Evolutionary conservation across 2,888 invertebrate species (phyloP).

Genomic region (Meteorus colon): DNA sequence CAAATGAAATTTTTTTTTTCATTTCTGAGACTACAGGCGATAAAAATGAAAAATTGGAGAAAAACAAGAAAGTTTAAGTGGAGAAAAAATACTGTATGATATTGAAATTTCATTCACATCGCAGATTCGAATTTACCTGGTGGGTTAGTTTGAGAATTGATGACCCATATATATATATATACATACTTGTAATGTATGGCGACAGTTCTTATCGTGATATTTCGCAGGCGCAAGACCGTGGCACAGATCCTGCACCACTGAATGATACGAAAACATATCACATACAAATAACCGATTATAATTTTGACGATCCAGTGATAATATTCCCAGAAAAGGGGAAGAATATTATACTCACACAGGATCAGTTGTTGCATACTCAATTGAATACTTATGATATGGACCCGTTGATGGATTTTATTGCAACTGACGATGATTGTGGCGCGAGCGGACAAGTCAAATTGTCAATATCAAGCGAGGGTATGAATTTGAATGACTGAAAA

Average conservation of each 20-base stretch:
- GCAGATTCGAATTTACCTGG: too few relatives aligned
- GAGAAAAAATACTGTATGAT: too few relatives aligned
- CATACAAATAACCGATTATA: constrained; percentile 76
- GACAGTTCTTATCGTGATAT: constrained; percentile 21
- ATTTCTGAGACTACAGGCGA: too few relatives aligned
- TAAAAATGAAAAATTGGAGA: too few relatives aligned
- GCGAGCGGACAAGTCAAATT: constrained; percentile 76
- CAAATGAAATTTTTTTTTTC: too few relatives aligned
- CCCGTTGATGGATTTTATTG: constrained; percentile 73
- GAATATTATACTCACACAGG: constrained; percentile 51
- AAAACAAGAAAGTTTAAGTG: too few relatives aligned
- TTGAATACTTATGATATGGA: constrained; percentile 68
- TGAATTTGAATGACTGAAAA: constrained; percentile 16
- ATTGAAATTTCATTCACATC: too few relatives aligned
- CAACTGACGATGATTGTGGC: constrained; percentile 77
- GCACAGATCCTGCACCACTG: constrained; percentile 71
- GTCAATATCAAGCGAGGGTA: constrained; percentile 72
- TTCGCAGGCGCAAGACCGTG: constrained; percentile 77
- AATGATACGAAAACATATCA: constrained; percentile 71
- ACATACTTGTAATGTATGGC: too few relatives aligned
- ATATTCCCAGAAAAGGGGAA: constrained; percentile 71
- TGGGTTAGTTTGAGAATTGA: too few relatives aligned
- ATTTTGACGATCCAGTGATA: constrained; percentile 77
- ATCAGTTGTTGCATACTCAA: constrained; percentile 54
- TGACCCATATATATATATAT: too few relatives aligned